Percentiles rank a stretch among this genome's conserved stretches.
Conservation (phyloP, 1,140 invertebrate genomes). For the Drosophila funebris region DNA sequence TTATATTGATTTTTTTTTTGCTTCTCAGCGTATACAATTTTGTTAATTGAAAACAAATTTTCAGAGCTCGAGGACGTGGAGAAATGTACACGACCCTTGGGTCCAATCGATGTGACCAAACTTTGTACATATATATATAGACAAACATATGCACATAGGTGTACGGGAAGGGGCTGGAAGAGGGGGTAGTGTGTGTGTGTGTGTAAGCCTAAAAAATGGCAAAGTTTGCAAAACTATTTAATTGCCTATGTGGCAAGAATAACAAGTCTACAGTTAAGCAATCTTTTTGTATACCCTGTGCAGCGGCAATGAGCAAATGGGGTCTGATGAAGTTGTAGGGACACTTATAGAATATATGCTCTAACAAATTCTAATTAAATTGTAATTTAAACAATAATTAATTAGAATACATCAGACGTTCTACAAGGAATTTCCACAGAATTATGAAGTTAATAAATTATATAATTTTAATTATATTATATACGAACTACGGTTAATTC, state of each 20-base stretch:
- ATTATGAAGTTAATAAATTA: no score
- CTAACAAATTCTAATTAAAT: no score
- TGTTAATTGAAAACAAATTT: slow-evolving; percentile 81
- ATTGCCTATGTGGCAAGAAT: slow-evolving; percentile 12
- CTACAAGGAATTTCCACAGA: no score
- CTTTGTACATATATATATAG: neutral
- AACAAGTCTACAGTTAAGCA: neutral
- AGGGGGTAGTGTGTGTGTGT: slow-evolving; percentile 21
- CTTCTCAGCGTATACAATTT: slow-evolving; percentile 52
- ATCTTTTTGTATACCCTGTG: neutral
- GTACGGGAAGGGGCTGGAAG: neutral
- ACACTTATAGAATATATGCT: no score
- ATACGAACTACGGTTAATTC: no score
- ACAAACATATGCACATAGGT: neutral
- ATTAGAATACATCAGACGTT: no score
- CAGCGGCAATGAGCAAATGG: no score
- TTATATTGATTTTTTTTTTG: slow-evolving; percentile 27
- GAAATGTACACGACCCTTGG: slow-evolving; percentile 37
- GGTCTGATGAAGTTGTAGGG: no score
- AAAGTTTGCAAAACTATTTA: slow-evolving; percentile 33
- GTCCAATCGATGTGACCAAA: slow-evolving; percentile 32
- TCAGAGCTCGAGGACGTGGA: slow-evolving; percentile 10
- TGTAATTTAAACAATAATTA: no score
- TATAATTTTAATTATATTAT: no score
- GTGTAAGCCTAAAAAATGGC: slow-evolving; percentile 20